Evolutionary conservation across 2,113 vertebrate genomes (phyloP), one percentile per base, ranked within the genome.

Genomic region (Theropithecus gelada): DNA sequence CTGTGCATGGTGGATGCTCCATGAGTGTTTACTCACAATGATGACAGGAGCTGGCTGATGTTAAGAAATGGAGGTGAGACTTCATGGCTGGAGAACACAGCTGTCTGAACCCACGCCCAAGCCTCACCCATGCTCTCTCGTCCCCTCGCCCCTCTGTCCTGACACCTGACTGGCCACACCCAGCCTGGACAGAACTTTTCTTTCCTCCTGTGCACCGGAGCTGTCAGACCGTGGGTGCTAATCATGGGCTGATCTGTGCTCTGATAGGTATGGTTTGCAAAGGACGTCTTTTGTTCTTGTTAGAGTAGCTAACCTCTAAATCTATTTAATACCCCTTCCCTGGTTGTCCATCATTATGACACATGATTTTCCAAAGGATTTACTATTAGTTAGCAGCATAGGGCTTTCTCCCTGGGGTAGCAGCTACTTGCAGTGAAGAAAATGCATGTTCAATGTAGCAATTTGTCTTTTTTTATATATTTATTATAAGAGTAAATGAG

Each of bases 401-500:
- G 96, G 98, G 98, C 98, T 98, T 98, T 99, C 98, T 99, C 99
- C 98, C 98, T 98, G 97, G 99, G 98, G 99, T 98, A 98, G 98
- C 98, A 98, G 98, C 98, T 98, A 98, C 98, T 99, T 98, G 98
- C 99, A 98, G 99, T 98, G 98, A 99, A 98, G 99, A 99, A 99
- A 99, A 99, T 99, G 98, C 98, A 98, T 98, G 98, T 98, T 99
- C 99, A 98, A 98, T 99, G 98, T 98, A 99, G 99, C 99, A 99
- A 99, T 99, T 99, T 99, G 99, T 99, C 99, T 99, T 99, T 99
- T 98, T 99, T 99, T 99, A 99, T 99, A 99, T 99, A 99, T 99
- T 99, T 99, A 99, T 99, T 99, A 99, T 99, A 98, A 99, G 98
- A 99, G 98, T 98, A 99, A 99, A 99, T 99, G 98, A 99, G 99